Evolutionary conservation across 2,888 invertebrate genomes (phyloP), one percentile per base, ranked within the genome.

Genomic region (Hydriomena furcata): DNA sequence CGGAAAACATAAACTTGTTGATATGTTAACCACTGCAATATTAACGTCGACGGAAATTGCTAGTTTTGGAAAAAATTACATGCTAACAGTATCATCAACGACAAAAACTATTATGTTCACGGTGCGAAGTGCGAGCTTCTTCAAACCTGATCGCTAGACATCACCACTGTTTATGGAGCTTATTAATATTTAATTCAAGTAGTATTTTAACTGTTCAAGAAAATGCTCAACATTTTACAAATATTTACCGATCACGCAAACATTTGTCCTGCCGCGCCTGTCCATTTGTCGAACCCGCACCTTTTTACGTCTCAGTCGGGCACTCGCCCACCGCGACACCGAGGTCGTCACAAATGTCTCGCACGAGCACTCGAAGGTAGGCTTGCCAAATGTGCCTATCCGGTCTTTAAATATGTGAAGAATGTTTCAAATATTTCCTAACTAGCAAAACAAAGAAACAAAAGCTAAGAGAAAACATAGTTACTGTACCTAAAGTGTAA

Each of bases 391-490:
- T 17, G 4, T 17, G 17, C 17, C 17, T 4, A 17, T 17, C 17
- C 10, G 30, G 23, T 23, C 30, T 31, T 24, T 35, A 17, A 37
- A 30, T 37, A 17, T 31, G 23, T 24, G 30, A 44, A 27, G 57
- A 60, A 64, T 65, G 30, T 60, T 40, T 49, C 35, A 52, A 41
- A 48, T 36, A 51, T 52, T 52, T 37, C 36, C 27, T 25, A 61
- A 49, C 55, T 40, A 17, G 7, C 47, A n/a, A 4, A 41, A 46
- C 36, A 46, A 67, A 63, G 67, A 69, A 60, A 64, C 61, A 54
- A 57, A 61, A 51, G 55, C 53, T 48, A 61, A 62, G 64, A 67
- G 65, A 71, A 69, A 71, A 66, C 58, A 60, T 65, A 61, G 60
- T 50, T 55, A 57, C 51, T 52, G n/a, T 58, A 58, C 30, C n/a